Evolutionary conservation across 2,888 invertebrate species (phyloP).

Genomic region (Lepidochitona cinerea): DNA sequence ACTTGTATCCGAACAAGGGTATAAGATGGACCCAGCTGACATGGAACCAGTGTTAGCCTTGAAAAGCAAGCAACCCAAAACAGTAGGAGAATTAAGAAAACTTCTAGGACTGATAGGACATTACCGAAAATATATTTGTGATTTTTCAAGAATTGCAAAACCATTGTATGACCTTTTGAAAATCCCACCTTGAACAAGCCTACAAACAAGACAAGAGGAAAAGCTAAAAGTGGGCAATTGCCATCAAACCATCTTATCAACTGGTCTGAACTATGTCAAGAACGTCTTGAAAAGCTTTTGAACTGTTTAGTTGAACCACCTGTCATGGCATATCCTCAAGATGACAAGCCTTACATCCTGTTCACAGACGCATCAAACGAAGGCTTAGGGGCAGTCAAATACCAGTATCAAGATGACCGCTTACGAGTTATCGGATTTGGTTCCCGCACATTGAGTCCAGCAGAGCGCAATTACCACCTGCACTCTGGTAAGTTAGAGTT

Average conservation of each 20-base stretch:
- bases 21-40: neutral
- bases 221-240: slow-evolving; percentile 10
- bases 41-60: neutral
- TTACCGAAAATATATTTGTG: neutral
- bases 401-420: slow-evolving; percentile 20
- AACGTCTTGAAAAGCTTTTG: slow-evolving; percentile 19
- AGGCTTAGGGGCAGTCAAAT: slow-evolving; percentile 29
- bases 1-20: neutral
- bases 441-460: neutral
- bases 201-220: neutral
- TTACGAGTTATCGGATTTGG: slow-evolving; percentile 21
- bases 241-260: neutral
- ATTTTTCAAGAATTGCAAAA: slow-evolving; percentile 8
- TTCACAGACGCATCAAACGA: slow-evolving; percentile 18
- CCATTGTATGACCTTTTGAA: slow-evolving; percentile 11
- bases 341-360: slow-evolving; percentile 19
- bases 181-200: neutral
- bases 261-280: neutral
- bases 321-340: slow-evolving; percentile 23
- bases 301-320: slow-evolving; percentile 11
- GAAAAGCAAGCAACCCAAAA: neutral
- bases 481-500: slow-evolving; percentile 17
- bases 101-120: slow-evolving; percentile 11
- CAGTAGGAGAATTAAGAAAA: slow-evolving; percentile 4
- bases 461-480: slow-evolving; percentile 19